Conservation (phyloP, 2,888 invertebrate genomes). For the Brachypterus glaber region DNA sequence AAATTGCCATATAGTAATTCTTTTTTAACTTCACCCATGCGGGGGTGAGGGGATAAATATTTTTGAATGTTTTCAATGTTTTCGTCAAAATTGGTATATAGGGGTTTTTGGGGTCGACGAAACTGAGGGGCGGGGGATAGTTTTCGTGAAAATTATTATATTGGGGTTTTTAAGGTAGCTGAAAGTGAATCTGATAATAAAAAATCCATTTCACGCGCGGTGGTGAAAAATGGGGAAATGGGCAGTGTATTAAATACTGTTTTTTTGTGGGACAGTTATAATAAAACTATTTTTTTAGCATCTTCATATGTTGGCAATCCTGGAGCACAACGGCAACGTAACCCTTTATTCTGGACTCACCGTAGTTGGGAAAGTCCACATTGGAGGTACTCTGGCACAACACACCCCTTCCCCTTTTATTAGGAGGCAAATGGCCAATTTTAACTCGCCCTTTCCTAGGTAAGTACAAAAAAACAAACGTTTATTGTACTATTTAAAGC, state of each 20-base stretch:
- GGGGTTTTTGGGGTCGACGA: no score
- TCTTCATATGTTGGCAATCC: slow-evolving; percentile 72
- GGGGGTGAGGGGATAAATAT: no score
- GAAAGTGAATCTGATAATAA: no score
- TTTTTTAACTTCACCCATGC: no score
- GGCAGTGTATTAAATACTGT: slow-evolving; percentile 4
- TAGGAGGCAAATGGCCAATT: slow-evolving; percentile 36
- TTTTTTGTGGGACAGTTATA: slow-evolving; percentile 12
- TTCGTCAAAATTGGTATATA: no score
- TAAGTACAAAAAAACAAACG: slow-evolving; percentile 22
- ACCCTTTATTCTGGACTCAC: slow-evolving; percentile 75
- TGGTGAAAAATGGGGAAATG: background rate
- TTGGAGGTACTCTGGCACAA: slow-evolving; percentile 59
- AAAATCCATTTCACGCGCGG: no score
- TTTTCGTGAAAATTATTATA: no score
- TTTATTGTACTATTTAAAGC: background rate
- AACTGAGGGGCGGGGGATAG: background rate
- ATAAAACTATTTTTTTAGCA: slow-evolving; percentile 38
- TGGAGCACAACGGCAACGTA: slow-evolving; percentile 71
- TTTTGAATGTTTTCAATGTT: no score
- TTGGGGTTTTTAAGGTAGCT: no score
- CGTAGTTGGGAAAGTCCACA: slow-evolving; percentile 75
- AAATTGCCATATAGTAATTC: no score
- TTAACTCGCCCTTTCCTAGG: slow-evolving; percentile 48
- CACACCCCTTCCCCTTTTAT: slow-evolving; percentile 45